Conservation (phyloP, 2,113 vertebrate species). For the Nothocercus julius region DNA sequence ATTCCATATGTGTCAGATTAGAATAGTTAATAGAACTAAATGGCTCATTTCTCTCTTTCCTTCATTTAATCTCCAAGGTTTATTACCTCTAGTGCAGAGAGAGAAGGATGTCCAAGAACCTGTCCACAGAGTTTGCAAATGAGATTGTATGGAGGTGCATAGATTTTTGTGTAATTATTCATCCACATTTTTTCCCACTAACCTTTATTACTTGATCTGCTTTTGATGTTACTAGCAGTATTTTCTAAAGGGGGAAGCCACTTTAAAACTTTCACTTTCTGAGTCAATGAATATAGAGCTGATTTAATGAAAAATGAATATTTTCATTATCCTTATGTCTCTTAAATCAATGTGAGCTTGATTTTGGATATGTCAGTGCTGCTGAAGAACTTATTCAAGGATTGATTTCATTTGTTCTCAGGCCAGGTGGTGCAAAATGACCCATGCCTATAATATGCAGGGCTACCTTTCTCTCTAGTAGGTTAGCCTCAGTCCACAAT, state of each 20-base stretch:
- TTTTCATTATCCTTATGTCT: not conserved
- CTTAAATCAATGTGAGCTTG: not conserved
- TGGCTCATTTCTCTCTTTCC: conserved; percentile 48
- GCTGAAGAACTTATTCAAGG: not conserved
- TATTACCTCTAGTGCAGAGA: conserved; percentile 34
- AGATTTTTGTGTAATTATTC: conserved; percentile 52
- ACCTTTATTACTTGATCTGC: conserved; percentile 19
- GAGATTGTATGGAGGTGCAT: conserved; percentile 35
- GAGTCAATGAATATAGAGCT: not conserved
- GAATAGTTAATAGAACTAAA: conserved; percentile 59
- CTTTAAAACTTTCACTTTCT: not conserved
- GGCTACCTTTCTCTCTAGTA: not conserved
- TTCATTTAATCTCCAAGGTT: conserved; percentile 65
- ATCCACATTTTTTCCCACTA: conserved; percentile 36
- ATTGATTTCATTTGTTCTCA: not conserved
- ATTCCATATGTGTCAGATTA: conserved; percentile 55
- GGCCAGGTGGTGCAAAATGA: fast-evolving
- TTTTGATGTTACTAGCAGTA: not conserved
- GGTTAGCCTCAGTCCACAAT: not conserved
- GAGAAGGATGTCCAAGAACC: not conserved
- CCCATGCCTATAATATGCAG: not conserved
- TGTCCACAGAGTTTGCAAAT: conserved; percentile 43
- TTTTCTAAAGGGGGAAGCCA: not conserved
- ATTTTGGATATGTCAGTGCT: not conserved
- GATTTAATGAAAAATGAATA: not conserved